Base-by-base conservation (phyloP, 2,888 invertebrate genomes). In the Dynastes grantii region DNA sequence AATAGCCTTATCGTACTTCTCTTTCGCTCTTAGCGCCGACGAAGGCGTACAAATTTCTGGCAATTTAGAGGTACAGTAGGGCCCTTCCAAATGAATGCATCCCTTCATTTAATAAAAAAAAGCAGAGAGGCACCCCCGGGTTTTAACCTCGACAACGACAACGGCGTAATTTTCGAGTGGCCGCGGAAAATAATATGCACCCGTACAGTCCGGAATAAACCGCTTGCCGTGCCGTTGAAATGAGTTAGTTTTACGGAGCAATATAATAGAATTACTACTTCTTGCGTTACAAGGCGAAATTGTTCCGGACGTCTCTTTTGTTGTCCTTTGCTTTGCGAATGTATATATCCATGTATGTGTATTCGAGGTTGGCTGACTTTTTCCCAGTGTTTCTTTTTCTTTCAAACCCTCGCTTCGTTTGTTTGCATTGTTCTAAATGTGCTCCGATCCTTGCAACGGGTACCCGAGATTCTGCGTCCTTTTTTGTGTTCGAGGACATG, bases 381-480 rank as follows among this genome's bases (percentile, higher is more conserved):
- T 45, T 45, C 13, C n/a, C 61, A 5, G 5, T 61, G 40, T 61
- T 61, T 61, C 73, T 45, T 75, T 75, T 75, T 75, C 73, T 75
- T 61, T 61, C 45, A 27, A 40, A 27, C n/a, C 8, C 61, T 63
- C 61, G 61, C 45, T 29, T 22, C 73, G 40, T 45, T 75, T 75
- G 61, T 75, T 61, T 61, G 61, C 73, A 75, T 75, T 75, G 73
- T 75, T 61, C 73, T 61, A 75, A 61, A 75, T 75, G 73, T 22
- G 63, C 71, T 53, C 61, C 40, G 61, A 49, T 58, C 61, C 61
- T 75, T 45, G 58, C 58, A 61, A 40, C 40, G 40, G 73, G 27
- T 61, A 75, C 40, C 63, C 73, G 61, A 58, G 73, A 61, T 75
- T 61, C 61, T 40, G 22, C 45, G 45, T 45, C 71, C 71, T 32